Evolutionary conservation across 2,797 vertebrate species (phyloP).

Genomic region (Peromyscus attwateri): DNA sequence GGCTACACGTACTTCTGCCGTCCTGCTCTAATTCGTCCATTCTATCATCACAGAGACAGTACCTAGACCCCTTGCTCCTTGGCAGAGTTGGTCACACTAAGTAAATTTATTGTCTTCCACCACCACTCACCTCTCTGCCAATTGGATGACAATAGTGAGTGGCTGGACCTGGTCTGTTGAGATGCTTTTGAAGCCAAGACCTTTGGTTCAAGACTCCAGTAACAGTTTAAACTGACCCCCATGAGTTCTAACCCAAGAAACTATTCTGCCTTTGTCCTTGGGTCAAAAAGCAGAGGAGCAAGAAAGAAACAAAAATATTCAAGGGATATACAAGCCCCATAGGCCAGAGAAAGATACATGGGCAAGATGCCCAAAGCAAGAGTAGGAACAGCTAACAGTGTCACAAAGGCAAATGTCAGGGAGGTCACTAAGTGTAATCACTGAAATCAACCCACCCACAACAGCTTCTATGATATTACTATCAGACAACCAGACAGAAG

Average conservation of each 20-base stretch:
- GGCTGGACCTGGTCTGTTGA: not conserved
- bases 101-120: not conserved
- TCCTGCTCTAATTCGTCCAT: not conserved
- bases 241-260: not conserved
- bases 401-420: not conserved
- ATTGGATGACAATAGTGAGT: not conserved
- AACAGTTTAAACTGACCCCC: not conserved
- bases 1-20: no score
- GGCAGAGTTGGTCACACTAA: not conserved
- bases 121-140: not conserved
- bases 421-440: not conserved
- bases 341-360: not conserved
- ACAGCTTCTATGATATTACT: not conserved
- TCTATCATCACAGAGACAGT: not conserved
- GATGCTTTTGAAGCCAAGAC: not conserved
- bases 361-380: not conserved
- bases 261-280: not conserved
- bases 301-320: not conserved
- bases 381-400: not conserved
- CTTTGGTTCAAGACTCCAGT: not conserved
- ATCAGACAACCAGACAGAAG: slow-evolving; percentile 7
- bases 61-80: no score
- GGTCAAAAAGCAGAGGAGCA: not conserved
- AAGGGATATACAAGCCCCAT: not conserved
- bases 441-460: not conserved